Base-by-base conservation (phyloP, 2,888 invertebrate species). In the Andrena trimmerana region DNA sequence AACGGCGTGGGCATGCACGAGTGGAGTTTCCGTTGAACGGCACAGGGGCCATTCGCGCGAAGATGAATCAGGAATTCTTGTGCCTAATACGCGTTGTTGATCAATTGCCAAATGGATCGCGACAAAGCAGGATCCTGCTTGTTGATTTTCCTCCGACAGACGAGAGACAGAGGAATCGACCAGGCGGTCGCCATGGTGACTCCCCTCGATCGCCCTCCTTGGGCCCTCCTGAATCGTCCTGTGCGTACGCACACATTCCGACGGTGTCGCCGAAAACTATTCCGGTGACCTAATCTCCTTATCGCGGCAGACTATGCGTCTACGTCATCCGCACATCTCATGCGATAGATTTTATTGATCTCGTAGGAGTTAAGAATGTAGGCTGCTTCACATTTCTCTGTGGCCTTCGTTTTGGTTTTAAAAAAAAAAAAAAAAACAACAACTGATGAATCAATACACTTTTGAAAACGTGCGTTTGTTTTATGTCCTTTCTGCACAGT, bases 111-210 rank as follows among this genome's bases (percentile, higher is more conserved):
- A 75, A 69, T 68, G 65, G 42, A 60, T 57, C 48, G 27, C 2
- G 27, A 6, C 16, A 42, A 8, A 75, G 54, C 42, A 75, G 50
- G 50, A 81, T 76, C 57, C n/a, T 62, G 63, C 79, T 80, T 74
- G 83, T 87, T 71, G 33, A 83, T 77, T 52, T 83, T 82, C 72
- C 80, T 81, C 74, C 59, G 69, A 81, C 79, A 67, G 68, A 72
- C 66, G 66, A 60, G 72, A 76, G 83, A 84, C 83, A 75, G 77
- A 83, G 85, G 86, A 91, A 92, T 92, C 92, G 92, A 92, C 90
- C 91, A 84, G 92, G 89, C 90, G 89, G 92, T 92, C 85, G 89
- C 86, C 91, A 92, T 92, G 89, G 86, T 81, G 86, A 92, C 88
- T 74, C 85, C 81, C 78, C 81, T 75, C 86, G 66, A 79, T 70